Percentiles rank a stretch among this genome's conserved stretches.
Evolutionary conservation across 2,888 invertebrate species (phyloP).

Genomic region (Nephrotoma appendiculata): DNA sequence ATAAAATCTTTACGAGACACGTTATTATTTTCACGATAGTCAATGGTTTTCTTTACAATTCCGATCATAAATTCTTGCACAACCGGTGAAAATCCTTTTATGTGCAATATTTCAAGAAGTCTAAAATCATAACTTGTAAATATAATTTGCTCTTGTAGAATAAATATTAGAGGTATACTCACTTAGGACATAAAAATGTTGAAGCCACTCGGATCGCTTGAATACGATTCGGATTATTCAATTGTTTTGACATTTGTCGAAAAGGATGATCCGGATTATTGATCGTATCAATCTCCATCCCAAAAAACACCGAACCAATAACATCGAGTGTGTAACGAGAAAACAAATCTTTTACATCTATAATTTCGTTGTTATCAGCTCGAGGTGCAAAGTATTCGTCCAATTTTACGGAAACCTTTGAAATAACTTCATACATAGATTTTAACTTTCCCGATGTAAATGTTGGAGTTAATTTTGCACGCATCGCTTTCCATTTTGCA

Average conservation of each 20-base stretch:
- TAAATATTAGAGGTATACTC: conserved; percentile 11
- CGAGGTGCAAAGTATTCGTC: conserved; percentile 29
- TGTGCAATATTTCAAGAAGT: conserved; percentile 13
- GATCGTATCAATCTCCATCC: conserved; percentile 30
- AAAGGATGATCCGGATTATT: conserved; percentile 29
- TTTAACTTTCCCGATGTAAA: conserved; percentile 54
- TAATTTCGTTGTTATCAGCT: conserved; percentile 23
- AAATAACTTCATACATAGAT: conserved; percentile 44
- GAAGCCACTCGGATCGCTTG: conserved; percentile 15
- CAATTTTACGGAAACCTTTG: conserved; percentile 40
- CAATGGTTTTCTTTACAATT: conserved; percentile 29
- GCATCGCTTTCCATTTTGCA: conserved; percentile 44
- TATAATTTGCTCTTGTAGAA: background rate
- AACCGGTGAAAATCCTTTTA: conserved; percentile 14
- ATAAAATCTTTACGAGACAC: conserved; percentile 32
- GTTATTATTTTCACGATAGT: conserved; percentile 29
- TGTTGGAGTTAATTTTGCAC: conserved; percentile 46
- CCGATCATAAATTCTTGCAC: conserved; percentile 23
- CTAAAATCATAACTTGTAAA: conserved; percentile 1
- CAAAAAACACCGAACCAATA: conserved; percentile 35
- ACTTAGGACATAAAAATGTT: conserved; percentile 22
- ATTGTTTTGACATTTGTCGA: conserved; percentile 16
- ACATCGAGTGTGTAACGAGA: conserved; percentile 30
- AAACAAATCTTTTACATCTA: conserved; percentile 32
- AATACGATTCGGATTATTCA: conserved; percentile 10